Percentiles rank a stretch among this genome's conserved stretches.
phyloP scores from a whole-genome alignment of 2,888 invertebrate species.

The Sinodicranocentrus sp. region DNA sequence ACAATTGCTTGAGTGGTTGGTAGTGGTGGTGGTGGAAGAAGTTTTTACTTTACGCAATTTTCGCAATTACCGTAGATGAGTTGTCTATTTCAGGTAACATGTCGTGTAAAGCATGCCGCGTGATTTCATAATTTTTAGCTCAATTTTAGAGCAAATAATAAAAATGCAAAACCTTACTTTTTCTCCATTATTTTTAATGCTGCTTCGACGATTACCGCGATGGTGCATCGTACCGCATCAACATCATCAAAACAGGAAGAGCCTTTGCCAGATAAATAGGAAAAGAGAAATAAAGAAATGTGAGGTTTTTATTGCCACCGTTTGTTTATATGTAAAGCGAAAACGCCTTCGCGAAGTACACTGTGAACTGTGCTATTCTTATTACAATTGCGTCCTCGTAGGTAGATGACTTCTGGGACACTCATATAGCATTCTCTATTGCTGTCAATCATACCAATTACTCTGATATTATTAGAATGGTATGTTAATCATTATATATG shows the following conservation, averaged over 20 bases:
- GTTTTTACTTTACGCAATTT: slow-evolving; percentile 44
- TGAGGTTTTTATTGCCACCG: background rate
- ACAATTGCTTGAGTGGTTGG: slow-evolving; percentile 3
- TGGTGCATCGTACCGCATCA: background rate
- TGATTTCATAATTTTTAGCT: slow-evolving; percentile 53
- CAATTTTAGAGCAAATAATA: slow-evolving; percentile 47
- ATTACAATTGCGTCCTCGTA: too few relatives aligned
- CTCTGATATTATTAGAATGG: slow-evolving; percentile 42
- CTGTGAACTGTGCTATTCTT: too few relatives aligned
- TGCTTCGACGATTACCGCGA: slow-evolving; percentile 7
- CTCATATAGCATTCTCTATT: background rate
- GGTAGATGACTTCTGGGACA: slow-evolving; percentile 58
- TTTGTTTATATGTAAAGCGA: background rate
- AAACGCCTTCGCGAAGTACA: too few relatives aligned
- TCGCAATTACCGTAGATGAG: slow-evolving; percentile 45
- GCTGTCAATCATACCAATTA: slow-evolving; percentile 53
- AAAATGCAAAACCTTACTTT: slow-evolving; percentile 36
- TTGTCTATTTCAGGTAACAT: slow-evolving; percentile 44
- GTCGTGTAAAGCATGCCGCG: slow-evolving; percentile 50
- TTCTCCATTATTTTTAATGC: slow-evolving; percentile 27
- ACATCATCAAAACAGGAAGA: slow-evolving; percentile 50
- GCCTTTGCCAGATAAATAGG: background rate
- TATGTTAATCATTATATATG: slow-evolving; percentile 40
- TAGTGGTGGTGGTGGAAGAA: slow-evolving; percentile 2
- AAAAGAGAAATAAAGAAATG: slow-evolving; percentile 21